Evolutionary conservation across 2,888 invertebrate species (phyloP), one percentile per base, ranked within the genome.

Genomic region (Tinea semifulvella): DNA sequence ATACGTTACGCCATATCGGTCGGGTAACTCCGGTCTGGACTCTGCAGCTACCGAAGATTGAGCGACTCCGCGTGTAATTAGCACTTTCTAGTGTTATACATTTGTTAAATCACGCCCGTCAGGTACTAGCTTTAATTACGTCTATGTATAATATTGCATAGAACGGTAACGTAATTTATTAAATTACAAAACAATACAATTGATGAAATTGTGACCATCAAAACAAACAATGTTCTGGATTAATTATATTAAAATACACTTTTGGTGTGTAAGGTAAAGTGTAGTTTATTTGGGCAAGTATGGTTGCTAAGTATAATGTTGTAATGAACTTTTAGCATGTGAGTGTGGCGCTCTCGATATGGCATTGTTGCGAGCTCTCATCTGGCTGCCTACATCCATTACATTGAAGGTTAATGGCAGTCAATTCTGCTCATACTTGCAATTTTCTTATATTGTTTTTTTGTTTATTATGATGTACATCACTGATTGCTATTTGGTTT

Each of bases 1-100:
- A 70, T 71, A 68, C 68, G 55, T 77, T 75, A 70, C 69, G 65
- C 62, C 67, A 75, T 31, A 28, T 54, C 31, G 53, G 52, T 52
- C 44, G 47, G 53, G 50, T 56, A 57, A 56, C 55, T 58, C 22
- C 54, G 58, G 22, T 22, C 40, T 22, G 22, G 40, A 40, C 40
- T 10, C 8, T 22, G n/a, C 13, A 14, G 7, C 7, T 13, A 17
- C 13, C n/a, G 40, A 40, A 40, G 40, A 22, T 11, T 38, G 16
- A 19, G 5, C 3, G n/a, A 10, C 3, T 40, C 22, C 2, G 22
- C 14, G 20, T 22, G 13, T 40, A 40, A 40, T 40, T 40, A 40
- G 40, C 40, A 40, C 40, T 40, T 40, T 40, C 40, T 40, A 40
- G 17, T 22, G 22, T 40, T 36, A 36, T 22, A 40, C 40, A 22